phyloP scores from a whole-genome alignment of 1,140 invertebrate genomes.

The Rhagoletis zephyria region DNA sequence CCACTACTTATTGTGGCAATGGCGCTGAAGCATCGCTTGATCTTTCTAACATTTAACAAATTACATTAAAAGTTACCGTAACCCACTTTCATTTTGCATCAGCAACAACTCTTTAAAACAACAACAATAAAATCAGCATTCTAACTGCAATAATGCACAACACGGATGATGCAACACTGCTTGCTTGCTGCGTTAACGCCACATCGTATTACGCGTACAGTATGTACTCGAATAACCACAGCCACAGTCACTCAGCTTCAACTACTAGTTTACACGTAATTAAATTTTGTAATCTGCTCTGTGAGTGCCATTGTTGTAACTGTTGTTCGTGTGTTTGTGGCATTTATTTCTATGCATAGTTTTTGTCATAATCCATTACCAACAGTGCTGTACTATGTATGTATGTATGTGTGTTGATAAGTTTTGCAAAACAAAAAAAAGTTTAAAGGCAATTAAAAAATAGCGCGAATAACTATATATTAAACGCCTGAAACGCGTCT shows the following conservation, averaged over 20 bases:
- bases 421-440: background rate
- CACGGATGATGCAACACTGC: background rate
- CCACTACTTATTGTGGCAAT: background rate
- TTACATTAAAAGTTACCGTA: slow-evolving; percentile 38
- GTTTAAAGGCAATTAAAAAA: background rate
- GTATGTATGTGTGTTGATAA: too few relatives aligned
- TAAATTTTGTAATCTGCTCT: slow-evolving; percentile 50
- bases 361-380: background rate
- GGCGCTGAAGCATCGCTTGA: background rate
- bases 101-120: background rate
- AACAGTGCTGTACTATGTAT: background rate
- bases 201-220: background rate
- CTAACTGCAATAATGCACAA: background rate
- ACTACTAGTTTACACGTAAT: slow-evolving; percentile 38
- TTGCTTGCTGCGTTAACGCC: background rate
- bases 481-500: background rate
- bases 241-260: slow-evolving; percentile 43
- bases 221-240: slow-evolving; percentile 21
- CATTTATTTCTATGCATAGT: background rate
- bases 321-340: background rate
- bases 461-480: background rate
- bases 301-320: background rate
- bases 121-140: background rate
- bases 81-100: slow-evolving; percentile 27
- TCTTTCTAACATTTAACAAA: slow-evolving; percentile 28